Evolutionary conservation across 2,113 vertebrate species (phyloP).

Genomic region (Zeus faber): DNA sequence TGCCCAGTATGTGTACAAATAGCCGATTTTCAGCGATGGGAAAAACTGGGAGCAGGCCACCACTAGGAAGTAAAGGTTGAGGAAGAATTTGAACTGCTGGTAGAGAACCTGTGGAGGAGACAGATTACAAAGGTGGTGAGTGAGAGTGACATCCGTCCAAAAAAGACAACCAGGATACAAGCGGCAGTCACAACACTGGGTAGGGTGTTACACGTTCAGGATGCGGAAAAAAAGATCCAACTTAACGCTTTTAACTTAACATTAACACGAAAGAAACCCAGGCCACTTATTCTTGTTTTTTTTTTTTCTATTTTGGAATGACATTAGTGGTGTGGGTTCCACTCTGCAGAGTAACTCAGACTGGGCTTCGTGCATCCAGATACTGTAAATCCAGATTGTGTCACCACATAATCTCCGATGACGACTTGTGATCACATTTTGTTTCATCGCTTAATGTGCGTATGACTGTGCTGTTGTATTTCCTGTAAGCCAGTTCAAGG

Average conservation of each 20-base stretch:
- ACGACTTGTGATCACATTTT: no score
- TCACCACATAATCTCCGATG: no score
- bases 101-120: constrained; percentile 89
- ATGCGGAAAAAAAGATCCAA: no score
- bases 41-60: constrained; percentile 96
- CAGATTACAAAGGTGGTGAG: constrained; percentile 14
- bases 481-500: no score
- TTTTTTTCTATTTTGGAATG: constrained; percentile 27
- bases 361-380: no score
- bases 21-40: constrained; percentile 93
- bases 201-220: constrained; percentile 36
- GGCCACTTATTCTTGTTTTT: no score
- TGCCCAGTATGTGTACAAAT: constrained; percentile 98
- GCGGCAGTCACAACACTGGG: constrained; percentile 27
- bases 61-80: constrained; percentile 97
- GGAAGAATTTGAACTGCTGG: constrained; percentile 99
- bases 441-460: no score
- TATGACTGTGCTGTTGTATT: no score
- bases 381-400: no score
- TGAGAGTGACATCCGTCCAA: constrained; percentile 38
- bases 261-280: constrained; percentile 61
- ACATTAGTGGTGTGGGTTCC: constrained; percentile 32
- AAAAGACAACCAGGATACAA: constrained; percentile 36
- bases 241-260: constrained; percentile 37
- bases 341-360: constrained; percentile 9